Percentiles rank a stretch among this genome's conserved stretches.
phyloP scores from a whole-genome alignment of 1,140 invertebrate genomes.

The Drosophila sp. region DNA sequence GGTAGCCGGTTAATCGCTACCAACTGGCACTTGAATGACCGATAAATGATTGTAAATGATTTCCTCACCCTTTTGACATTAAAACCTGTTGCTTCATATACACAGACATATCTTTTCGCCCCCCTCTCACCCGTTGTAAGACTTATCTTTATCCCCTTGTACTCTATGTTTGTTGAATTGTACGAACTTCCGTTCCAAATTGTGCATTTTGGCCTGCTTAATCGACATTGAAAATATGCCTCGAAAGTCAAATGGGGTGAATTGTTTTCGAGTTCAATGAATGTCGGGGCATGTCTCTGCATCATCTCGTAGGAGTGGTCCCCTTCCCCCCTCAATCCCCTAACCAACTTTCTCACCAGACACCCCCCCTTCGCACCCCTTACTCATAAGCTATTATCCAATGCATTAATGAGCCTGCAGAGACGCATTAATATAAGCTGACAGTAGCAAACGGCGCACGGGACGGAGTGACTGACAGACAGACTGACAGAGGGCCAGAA shows the following conservation, averaged over 20 bases:
- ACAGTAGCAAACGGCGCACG: background rate
- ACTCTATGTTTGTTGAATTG: background rate
- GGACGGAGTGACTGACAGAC: background rate
- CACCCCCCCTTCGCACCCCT: background rate
- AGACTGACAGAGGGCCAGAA: background rate
- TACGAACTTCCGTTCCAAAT: conserved; percentile 10
- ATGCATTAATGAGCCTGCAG: conserved; percentile 74
- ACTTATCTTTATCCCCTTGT: no score
- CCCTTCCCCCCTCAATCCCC: background rate
- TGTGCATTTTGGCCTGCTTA: conserved; percentile 14
- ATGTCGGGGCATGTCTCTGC: conserved; percentile 41
- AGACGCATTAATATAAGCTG: conserved; percentile 71
- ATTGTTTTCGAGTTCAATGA: conserved; percentile 50
- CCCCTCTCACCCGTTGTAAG: no score
- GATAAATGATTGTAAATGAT: no score
- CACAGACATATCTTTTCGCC: no score
- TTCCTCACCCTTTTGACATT: no score
- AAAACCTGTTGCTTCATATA: no score
- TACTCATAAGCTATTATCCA: conserved; percentile 58
- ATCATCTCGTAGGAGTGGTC: background rate
- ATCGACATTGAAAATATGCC: conserved; percentile 27
- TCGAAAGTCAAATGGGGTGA: conserved; percentile 14
- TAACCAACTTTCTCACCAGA: no score
- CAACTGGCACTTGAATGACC: no score
- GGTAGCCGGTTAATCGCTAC: no score